Base-by-base conservation (phyloP, 2,888 invertebrate genomes). In the Brachypterus glaber region DNA sequence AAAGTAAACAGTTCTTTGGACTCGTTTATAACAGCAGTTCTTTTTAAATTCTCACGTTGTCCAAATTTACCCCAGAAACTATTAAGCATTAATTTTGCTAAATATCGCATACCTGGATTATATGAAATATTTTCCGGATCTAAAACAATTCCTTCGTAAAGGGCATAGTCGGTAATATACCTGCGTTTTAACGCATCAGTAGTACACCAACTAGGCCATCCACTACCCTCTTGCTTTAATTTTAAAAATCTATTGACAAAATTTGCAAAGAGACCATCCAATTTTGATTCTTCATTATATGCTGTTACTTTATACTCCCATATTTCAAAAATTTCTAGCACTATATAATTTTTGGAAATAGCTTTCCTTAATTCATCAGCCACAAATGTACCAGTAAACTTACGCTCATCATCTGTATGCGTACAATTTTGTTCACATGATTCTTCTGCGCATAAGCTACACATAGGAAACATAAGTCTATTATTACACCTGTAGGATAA, bases 291-390 rank as follows among this genome's bases (percentile, higher is more conserved):
- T 17, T 15, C 40, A 37, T 53, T 37, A 21, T 60, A 63, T 35
- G n/a, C n/a, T n/a, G n/a, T n/a, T n/a, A n/a, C n/a, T n/a, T n/a
- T n/a, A n/a, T n/a, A n/a, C n/a, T n/a, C n/a, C n/a, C n/a, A n/a
- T n/a, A n/a, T n/a, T n/a, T n/a, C n/a, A n/a, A n/a, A n/a, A n/a
- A n/a, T n/a, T 58, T 57, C 40, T 1, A 53, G 2, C 14, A 59
- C 44, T 27, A 39, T 34, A 33, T 62, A 63, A 1, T 56, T 58
- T 15, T 13, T 15, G 41, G 36, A 29, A 1, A 56, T 24, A 7
- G 60, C 62, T 39, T 47, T 51, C 18, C 47, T 27, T 0, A 64
- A 17, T 43, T 63, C 62, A 12, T 53, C 53, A 1, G 51, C 48
- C n/a, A n/a, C n/a, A n/a, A n/a, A n/a, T n/a, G n/a, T n/a, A n/a